Evolutionary conservation across 35 echinoderm and acorn worm species (phyloP), one percentile per base, ranked within the genome.

Genomic region (Anneissia japonica): DNA sequence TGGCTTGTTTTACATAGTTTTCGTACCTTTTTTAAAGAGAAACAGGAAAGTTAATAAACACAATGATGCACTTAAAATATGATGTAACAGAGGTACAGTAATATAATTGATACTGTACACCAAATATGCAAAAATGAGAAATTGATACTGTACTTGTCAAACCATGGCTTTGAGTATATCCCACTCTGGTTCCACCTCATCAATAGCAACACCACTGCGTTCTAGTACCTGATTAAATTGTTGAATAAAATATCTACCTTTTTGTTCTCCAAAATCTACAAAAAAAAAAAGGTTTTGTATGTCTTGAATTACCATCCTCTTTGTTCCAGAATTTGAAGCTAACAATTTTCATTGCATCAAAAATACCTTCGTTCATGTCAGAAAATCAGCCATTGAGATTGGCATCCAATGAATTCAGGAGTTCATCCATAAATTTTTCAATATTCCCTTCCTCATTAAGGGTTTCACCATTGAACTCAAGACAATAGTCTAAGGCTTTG

Each of bases 141-240:
- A 26, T 37, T 35, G 11, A 10, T 81, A 16, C 16, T 12, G 16
- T 77, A 78, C 74, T 38, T 78, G 75, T 38, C 77, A 87, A 34
- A 87, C 38, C 40, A 73, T 35, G 13, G 21, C 9, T 29, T 87
- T 87, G 26, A 79, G 29, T 26, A 87, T 30, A 64, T 87, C 74
- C 85, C 85, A 87, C 85, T 87, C 85, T 21, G 77, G 73, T 32
- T 37, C 73, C 3, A 78, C 72, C 11, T 77, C 72, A 32, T 37
- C 10, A 0, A 41, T 21, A 77, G n/a, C 74, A 30, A 87, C 85
- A 36, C 74, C 85, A 78, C 73, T 74, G 16, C 17, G 37, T 40
- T 76, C 38, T 14, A 43, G 14, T 14, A 43, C 40, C 14, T 4
- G 14, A 4, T 14, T 4, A 43, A 43, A 43, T 6, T 43, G 40